phyloP scores from a whole-genome alignment of 53 echinoderm and acorn worm species.

The Paracentrotus lividus region DNA sequence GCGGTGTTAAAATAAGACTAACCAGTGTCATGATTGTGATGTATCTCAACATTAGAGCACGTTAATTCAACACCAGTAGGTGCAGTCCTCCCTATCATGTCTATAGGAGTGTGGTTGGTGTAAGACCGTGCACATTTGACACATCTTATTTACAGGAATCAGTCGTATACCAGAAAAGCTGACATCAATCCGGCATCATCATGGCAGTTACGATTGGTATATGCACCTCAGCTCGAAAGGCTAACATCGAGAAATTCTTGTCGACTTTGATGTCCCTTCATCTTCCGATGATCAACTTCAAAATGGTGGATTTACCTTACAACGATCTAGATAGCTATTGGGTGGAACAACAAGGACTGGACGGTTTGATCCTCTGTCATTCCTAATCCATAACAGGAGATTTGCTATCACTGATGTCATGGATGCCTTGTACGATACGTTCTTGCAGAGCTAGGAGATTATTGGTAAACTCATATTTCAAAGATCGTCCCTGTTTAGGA shows the following conservation, averaged over 20 bases:
- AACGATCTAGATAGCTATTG: slow-evolving; percentile 33
- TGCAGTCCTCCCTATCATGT: too few species aligned
- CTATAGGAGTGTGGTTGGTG: too few species aligned
- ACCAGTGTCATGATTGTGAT: too few species aligned
- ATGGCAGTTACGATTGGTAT: slow-evolving; percentile 25
- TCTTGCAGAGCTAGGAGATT: slow-evolving; percentile 28
- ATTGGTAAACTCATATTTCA: too few species aligned
- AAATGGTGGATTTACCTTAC: not conserved
- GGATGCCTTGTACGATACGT: slow-evolving; percentile 35
- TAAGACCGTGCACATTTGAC: too few species aligned
- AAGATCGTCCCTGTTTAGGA: too few species aligned
- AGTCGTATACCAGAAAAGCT: too few species aligned
- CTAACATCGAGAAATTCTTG: not conserved
- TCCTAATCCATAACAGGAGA: slow-evolving; percentile 23
- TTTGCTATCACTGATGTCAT: slow-evolving; percentile 31
- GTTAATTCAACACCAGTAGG: too few species aligned
- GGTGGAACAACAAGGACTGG: not conserved
- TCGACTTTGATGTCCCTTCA: not conserved
- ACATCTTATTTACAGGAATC: too few species aligned
- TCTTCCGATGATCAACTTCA: not conserved
- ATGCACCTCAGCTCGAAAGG: slow-evolving; percentile 16
- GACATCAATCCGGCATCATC: too few species aligned
- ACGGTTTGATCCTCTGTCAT: slow-evolving; percentile 38
- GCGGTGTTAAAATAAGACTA: too few species aligned
- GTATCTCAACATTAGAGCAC: too few species aligned